Conservation (phyloP, 2,888 invertebrate genomes). For the Rhogogaster chlorosoma region DNA sequence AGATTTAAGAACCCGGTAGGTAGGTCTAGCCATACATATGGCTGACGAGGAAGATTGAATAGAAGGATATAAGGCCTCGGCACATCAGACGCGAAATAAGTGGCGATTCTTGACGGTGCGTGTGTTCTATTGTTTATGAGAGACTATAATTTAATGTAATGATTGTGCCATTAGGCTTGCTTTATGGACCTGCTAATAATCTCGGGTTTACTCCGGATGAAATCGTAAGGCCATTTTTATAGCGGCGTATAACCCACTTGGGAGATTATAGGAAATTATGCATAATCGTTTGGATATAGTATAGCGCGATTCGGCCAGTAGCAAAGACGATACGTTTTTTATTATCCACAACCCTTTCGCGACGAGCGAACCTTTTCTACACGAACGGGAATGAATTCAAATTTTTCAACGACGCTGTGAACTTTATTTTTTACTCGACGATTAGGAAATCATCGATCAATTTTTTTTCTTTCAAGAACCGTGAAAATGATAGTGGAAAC, state of each 20-base stretch:
- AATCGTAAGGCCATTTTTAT: conserved; percentile 32
- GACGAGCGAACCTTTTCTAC: not conserved
- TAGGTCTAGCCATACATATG: not conserved
- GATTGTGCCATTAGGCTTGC: conserved; percentile 34
- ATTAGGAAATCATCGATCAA: not conserved
- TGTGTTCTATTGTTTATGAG: conserved; percentile 35
- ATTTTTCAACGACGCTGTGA: not conserved
- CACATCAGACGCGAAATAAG: conserved; percentile 2
- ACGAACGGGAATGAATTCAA: not conserved
- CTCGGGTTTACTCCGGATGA: conserved; percentile 8
- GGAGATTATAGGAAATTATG: conserved; percentile 39
- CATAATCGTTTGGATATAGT: conserved; percentile 22
- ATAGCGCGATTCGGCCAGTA: not conserved
- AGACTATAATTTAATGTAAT: conserved; percentile 37
- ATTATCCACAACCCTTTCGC: not conserved
- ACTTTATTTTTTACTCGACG: not conserved
- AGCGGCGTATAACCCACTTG: conserved; percentile 23
- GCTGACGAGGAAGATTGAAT: not conserved
- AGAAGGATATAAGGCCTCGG: not conserved
- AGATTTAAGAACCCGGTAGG: not conserved
- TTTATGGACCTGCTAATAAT: conserved; percentile 43
- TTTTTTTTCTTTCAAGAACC: not conserved
- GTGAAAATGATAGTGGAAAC: not conserved
- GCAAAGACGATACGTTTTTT: not conserved
- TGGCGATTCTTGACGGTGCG: conserved; percentile 19